A percentile compares a stretch with the other conserved stretches of the same genome.
These are phyloP conservation scores for Drosophila pachea DNA, from an alignment of 1,140 invertebrate species.

Conservation along the genomic window DNA sequence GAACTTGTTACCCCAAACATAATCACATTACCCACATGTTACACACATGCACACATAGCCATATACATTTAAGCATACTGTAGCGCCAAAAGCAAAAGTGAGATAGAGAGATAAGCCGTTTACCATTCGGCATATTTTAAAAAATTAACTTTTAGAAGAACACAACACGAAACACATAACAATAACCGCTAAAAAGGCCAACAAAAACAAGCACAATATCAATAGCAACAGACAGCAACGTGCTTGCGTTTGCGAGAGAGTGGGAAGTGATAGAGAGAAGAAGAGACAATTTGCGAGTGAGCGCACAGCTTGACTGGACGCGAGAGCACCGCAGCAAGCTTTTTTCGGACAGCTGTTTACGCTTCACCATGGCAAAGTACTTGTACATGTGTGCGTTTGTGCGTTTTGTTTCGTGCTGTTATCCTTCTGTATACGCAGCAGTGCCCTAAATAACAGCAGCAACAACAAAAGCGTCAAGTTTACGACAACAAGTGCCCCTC, in stretches of 20 bases:
- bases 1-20: constrained; percentile 56
- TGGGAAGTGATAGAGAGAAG: not conserved
- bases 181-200: constrained; percentile 48
- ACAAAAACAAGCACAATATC: constrained; percentile 21
- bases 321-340: constrained; percentile 18
- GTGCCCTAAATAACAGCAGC: not conserved
- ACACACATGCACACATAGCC: constrained; percentile 29
- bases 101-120: constrained; percentile 46
- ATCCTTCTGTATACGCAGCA: constrained; percentile 20
- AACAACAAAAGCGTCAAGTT: constrained; percentile 19
- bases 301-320: constrained; percentile 19
- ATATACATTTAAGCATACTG: constrained; percentile 1
- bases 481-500: constrained; percentile 23
- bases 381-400: constrained; percentile 7
- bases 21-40: constrained; percentile 59
- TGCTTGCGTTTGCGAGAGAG: constrained; percentile 37
- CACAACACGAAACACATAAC: constrained; percentile 51
- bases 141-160: constrained; percentile 51
- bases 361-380: constrained; percentile 1
- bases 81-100: constrained; percentile 3
- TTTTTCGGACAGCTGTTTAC: constrained; percentile 31
- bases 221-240: constrained; percentile 39
- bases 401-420: constrained; percentile 7
- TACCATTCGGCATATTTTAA: constrained; percentile 62
- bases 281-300: not conserved